These are phyloP conservation scores for Heterodera carotae DNA, from an alignment of 1,140 invertebrate genomes.

Conservation along the genomic window DNA sequence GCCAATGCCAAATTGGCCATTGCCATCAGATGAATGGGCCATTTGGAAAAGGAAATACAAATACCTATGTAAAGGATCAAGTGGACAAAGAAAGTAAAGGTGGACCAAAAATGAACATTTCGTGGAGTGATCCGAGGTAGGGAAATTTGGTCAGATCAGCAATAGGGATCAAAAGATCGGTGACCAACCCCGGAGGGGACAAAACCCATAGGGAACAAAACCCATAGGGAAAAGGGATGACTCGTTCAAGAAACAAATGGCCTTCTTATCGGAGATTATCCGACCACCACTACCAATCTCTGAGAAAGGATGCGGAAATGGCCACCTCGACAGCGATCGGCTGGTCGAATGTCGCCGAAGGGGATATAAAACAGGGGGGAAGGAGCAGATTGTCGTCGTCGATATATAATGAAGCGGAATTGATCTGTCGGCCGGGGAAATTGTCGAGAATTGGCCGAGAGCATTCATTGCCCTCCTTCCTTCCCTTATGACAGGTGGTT, in stretches of 20 bases:
- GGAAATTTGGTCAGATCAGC: background rate
- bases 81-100: too few relatives aligned
- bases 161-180: too few relatives aligned
- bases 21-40: background rate
- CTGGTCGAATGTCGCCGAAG: conserved; percentile 7
- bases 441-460: background rate
- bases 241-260: background rate
- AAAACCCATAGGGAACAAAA: too few relatives aligned
- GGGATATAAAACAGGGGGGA: background rate
- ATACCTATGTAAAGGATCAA: too few relatives aligned
- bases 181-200: too few relatives aligned
- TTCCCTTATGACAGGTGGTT: background rate
- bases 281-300: background rate
- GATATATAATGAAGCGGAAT: background rate
- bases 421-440: background rate
- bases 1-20: conserved; percentile 1
- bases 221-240: too few relatives aligned
- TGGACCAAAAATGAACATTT: too few relatives aligned
- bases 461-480: background rate
- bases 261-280: background rate
- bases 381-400: background rate
- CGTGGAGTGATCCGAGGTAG: too few relatives aligned
- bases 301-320: background rate
- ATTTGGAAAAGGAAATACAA: background rate
- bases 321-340: background rate